Evolutionary conservation across 2,797 vertebrate genomes (phyloP), one percentile per base, ranked within the genome.

Genomic region (Spea hammondii): DNA sequence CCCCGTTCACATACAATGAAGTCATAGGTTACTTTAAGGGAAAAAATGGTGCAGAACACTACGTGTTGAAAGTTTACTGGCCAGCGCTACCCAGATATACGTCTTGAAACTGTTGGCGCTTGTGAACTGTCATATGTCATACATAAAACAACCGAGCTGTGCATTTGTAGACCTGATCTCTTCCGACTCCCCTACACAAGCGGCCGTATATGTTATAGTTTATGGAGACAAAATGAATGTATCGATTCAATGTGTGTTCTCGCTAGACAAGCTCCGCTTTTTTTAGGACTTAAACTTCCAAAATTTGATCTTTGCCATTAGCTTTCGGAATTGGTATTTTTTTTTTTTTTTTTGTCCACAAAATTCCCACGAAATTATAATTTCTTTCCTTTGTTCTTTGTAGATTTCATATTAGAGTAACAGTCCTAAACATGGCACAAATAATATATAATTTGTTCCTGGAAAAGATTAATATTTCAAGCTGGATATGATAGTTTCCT

Each of bases 21-120:
- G 79, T 81, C 79, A 81, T 77, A 55, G 70, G 79, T 77, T 81
- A 72, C 54, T 72, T 46, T 53, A 46, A 14, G 51, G 65, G 60
- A 70, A 77, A 75, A 67, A 60, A n/a, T 67, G 73, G 45, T 80
- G 68, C 60, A 57, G 67, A 65, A 8, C 69, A 2, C 54, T 48
- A 6, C 10, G 70, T 69, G 79, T 55, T 81, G 79, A 81, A 72
- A 81, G 45, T n/a, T 81, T 81, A 73, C 70, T 81, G 79, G 79
- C 74, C 74, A 64, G 12, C 47, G 32, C 62, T 67, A 55, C 51
- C 64, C 32, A 77, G 64, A 81, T 77, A 81, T 69, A 81, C 49
- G 70, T 81, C 64, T 81, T 50, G 54, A 53, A 81, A 55, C 5
- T 77, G 70, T 60, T 77, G 74, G 79, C 64, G 14, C 70, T 73